Evolutionary conservation across 2,888 invertebrate genomes (phyloP), one percentile per base, ranked within the genome.

Genomic region (Scrobipalpa costella): DNA sequence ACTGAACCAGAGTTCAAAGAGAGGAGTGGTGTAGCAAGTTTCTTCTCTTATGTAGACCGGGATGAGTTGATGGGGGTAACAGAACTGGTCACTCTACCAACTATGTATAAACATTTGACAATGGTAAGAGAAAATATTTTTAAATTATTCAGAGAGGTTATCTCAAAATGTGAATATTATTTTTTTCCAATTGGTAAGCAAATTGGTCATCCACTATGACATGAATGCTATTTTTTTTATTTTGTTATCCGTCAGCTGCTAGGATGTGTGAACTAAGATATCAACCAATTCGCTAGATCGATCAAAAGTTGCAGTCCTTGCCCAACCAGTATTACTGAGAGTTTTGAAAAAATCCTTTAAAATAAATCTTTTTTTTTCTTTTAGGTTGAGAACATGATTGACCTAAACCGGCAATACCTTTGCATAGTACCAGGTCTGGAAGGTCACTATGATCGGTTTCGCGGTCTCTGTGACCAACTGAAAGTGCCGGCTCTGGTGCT

Each of bases 391-490:
- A 81, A 84, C 21, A 82, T 83, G 40, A 73, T 79, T 38, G 72
- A 83, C 57, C 44, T 65, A 0, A 71, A 61, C 5, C 67, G 75
- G 27, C 70, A 69, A 2, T 75, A 76, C 65, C 50, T 85, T 36
- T 79, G 75, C 66, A 72, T 86, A 52, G 62, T 86, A 15, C 85
- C 85, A 0, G 86, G 85, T 0, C 63, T 84, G 19, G 85, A 86
- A 64, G 84, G 84, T 0, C 76, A 80, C 38, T 68, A 81, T 55
- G 66, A 69, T 21, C 70, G 78, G 36, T 85, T 86, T 71, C 67
- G 63, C 0, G 40, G 19, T 5, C 47, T 83, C 27, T 79, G 80
- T 57, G 74, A 78, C 66, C 73, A 79, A 0, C 70, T 85, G 13
- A 82, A 84, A 67, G 17, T 86, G 58, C 75, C 78, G 0, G 81